phyloP scores from a whole-genome alignment of 2,797 vertebrate species.

The Stomatorhinus walkeri region DNA sequence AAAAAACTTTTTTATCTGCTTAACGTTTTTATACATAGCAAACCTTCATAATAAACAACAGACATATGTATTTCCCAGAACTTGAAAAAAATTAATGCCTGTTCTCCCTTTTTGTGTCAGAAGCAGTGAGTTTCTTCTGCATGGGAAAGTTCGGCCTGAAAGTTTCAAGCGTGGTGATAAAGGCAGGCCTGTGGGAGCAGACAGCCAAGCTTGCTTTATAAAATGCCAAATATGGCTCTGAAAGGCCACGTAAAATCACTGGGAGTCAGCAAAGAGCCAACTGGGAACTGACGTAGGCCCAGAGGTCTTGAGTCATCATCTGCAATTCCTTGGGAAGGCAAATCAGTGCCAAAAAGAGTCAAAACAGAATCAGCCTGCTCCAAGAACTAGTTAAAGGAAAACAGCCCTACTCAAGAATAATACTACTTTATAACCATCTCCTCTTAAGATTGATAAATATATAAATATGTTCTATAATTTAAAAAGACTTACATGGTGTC shows the following conservation, averaged over 20 bases:
- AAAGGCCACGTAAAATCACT: conserved; percentile 42
- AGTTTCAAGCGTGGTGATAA: conserved; percentile 32
- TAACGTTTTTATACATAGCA: background rate
- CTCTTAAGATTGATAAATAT: background rate
- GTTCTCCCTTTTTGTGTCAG: background rate
- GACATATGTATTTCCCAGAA: background rate
- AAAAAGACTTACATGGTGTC: background rate
- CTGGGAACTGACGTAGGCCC: conserved; percentile 77
- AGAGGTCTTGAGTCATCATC: conserved; percentile 87
- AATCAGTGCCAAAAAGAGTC: conserved; percentile 53
- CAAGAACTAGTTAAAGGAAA: background rate
- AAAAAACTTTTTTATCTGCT: background rate
- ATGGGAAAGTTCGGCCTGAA: background rate
- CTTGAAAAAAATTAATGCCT: background rate
- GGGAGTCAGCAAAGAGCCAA: conserved; percentile 74
- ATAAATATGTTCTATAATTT: background rate
- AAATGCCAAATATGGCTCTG: conserved; percentile 78
- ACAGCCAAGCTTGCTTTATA: conserved; percentile 21
- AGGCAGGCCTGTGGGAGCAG: conserved; percentile 40
- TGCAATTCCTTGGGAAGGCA: conserved; percentile 67
- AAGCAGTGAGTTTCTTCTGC: background rate
- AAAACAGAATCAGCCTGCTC: conserved; percentile 15
- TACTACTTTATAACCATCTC: background rate
- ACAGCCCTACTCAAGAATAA: background rate
- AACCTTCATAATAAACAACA: background rate